A percentile compares a stretch with the other conserved stretches of the same genome.
These are phyloP conservation scores for Ciona savignyi DNA, from an alignment of 23 tunicate genomes.

Conservation along the genomic window DNA sequence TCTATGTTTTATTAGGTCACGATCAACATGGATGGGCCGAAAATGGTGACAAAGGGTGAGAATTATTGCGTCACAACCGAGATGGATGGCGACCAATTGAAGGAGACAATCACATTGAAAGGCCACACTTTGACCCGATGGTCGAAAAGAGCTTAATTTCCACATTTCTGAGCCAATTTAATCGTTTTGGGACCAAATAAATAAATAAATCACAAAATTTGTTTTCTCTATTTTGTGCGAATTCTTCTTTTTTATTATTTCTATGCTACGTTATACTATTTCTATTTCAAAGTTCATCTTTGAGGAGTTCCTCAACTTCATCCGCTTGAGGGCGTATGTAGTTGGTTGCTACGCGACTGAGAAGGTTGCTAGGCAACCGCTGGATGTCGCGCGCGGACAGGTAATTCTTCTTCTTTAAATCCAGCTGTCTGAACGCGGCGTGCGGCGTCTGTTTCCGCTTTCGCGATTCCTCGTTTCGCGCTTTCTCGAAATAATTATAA, in stretches of 20 bases:
- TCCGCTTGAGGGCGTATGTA: constrained; percentile 60
- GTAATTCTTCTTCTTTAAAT: constrained; percentile 85
- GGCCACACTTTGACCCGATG: constrained; percentile 27
- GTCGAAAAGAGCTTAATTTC: constrained; percentile 11
- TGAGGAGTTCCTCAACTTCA: constrained; percentile 39
- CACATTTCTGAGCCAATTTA: background rate
- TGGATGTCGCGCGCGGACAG: constrained; percentile 58
- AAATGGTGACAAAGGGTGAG: constrained; percentile 11
- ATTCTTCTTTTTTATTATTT: background rate
- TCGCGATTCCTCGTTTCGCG: constrained; percentile 71
- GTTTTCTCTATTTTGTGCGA: background rate
- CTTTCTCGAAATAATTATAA: constrained; percentile 68
- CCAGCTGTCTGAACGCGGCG: constrained; percentile 92
- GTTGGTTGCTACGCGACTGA: constrained; percentile 42
- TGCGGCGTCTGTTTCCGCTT: constrained; percentile 70
- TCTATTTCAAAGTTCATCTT: too few relatives aligned
- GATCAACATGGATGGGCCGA: constrained; percentile 3
- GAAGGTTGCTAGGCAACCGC: constrained; percentile 46
- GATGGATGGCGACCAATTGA: constrained; percentile 26
- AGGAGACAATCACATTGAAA: constrained; percentile 30
- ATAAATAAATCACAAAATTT: background rate
- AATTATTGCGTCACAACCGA: constrained; percentile 16
- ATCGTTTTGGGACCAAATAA: background rate
- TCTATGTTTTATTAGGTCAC: constrained; percentile 6
- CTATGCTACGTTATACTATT: background rate